These are phyloP conservation scores for Azemiops feae DNA, from an alignment of 2,113 vertebrate genomes.

Conservation along the genomic window DNA sequence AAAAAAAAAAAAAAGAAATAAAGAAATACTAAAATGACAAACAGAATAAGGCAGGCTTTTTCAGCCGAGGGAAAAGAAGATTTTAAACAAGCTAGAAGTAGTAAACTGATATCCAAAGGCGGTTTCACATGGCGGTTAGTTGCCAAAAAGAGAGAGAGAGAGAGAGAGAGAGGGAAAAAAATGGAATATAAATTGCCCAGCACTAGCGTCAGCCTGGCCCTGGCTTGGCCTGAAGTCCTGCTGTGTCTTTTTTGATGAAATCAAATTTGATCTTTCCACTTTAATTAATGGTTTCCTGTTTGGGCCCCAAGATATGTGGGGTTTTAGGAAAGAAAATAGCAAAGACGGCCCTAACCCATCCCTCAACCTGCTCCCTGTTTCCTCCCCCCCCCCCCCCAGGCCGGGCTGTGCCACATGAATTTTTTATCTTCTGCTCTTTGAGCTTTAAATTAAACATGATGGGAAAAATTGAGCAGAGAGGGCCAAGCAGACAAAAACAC, in stretches of 20 bases:
- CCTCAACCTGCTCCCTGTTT: not conserved
- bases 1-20: no score
- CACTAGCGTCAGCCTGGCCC: no score
- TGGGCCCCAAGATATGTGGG: not conserved
- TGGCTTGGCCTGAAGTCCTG: not conserved
- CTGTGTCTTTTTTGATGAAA: not conserved
- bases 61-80: not conserved
- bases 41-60: not conserved
- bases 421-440: not conserved
- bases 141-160: not conserved
- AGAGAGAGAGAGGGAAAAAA: accelerated
- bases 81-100: not conserved
- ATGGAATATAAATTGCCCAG: not conserved
- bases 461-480: not conserved
- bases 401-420: constrained; percentile 15
- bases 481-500: not conserved
- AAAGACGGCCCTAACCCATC: not conserved
- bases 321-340: not conserved
- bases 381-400: not conserved
- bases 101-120: not conserved
- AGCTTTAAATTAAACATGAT: constrained; percentile 27
- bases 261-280: not conserved
- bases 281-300: not conserved
- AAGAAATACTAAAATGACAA: not conserved
- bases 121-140: not conserved